A percentile compares a stretch with the other conserved stretches of the same genome.
Conservation (phyloP, 2,113 vertebrate species). For the Neotragus moschatus region DNA sequence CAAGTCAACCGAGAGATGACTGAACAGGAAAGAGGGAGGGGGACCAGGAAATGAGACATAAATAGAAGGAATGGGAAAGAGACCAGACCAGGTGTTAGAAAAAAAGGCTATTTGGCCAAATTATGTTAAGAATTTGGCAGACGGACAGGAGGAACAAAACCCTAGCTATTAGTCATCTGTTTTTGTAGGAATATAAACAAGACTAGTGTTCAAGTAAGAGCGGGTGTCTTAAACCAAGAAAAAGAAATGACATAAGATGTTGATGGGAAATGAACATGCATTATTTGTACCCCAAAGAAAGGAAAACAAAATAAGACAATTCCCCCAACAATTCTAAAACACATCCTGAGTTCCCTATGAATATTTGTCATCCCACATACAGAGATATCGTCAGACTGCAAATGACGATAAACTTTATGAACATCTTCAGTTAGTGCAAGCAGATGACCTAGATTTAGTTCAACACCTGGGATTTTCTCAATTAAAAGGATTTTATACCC, state of each 20-base stretch:
- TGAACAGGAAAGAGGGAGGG: background rate
- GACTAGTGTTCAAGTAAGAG: background rate
- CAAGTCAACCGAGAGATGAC: background rate
- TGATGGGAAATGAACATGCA: background rate
- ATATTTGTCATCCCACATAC: background rate
- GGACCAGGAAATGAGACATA: background rate
- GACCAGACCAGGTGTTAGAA: background rate
- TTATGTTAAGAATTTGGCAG: background rate
- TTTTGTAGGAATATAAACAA: background rate
- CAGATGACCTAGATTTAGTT: background rate
- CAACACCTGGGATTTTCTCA: background rate
- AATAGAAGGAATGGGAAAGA: background rate
- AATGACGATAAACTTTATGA: background rate
- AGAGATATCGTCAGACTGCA: background rate
- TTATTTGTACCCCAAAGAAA: background rate
- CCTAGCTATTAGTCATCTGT: background rate
- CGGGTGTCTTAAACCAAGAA: background rate
- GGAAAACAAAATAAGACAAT: background rate
- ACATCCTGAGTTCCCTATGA: background rate
- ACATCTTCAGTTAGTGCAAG: background rate
- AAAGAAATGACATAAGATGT: background rate
- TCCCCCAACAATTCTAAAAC: background rate
- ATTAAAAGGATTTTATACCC: background rate
- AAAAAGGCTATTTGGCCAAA: background rate
- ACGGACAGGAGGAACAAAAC: background rate